phyloP scores from a whole-genome alignment of 2,888 invertebrate genomes.

The Tetrapedia diversipes region DNA sequence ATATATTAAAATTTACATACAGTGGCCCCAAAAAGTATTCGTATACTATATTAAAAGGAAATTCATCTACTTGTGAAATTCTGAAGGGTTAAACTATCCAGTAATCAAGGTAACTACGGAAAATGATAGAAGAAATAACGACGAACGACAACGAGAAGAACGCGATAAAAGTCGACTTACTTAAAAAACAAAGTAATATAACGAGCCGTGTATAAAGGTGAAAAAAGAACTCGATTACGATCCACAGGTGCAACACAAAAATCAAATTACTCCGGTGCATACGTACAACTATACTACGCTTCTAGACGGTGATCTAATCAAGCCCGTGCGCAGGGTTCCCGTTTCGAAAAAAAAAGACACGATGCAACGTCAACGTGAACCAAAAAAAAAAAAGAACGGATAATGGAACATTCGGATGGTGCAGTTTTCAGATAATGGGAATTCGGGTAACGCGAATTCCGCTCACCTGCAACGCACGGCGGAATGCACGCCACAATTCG shows the following conservation, averaged over 20 bases:
- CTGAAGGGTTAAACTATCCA: no score
- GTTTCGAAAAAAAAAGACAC: neutral
- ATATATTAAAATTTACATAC: no score
- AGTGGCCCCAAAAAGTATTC: no score
- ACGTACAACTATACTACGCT: neutral
- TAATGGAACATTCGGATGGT: neutral
- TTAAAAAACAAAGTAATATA: neutral
- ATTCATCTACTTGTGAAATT: no score
- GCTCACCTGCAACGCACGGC: no score
- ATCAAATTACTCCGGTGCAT: neutral
- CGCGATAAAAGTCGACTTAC: no score
- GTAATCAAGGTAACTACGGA: no score
- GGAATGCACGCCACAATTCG: neutral
- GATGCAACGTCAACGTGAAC: neutral
- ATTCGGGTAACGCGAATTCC: neutral
- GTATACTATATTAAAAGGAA: no score
- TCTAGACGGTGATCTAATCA: neutral
- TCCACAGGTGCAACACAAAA: neutral
- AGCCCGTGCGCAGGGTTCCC: neutral
- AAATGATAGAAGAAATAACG: no score
- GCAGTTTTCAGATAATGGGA: slow-evolving; percentile 11
- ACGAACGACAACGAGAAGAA: no score
- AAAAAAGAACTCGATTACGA: neutral
- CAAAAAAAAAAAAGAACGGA: neutral
- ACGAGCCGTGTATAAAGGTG: neutral